phyloP scores from a whole-genome alignment of 2,888 invertebrate genomes.

The Chaitophorus viminalis region DNA sequence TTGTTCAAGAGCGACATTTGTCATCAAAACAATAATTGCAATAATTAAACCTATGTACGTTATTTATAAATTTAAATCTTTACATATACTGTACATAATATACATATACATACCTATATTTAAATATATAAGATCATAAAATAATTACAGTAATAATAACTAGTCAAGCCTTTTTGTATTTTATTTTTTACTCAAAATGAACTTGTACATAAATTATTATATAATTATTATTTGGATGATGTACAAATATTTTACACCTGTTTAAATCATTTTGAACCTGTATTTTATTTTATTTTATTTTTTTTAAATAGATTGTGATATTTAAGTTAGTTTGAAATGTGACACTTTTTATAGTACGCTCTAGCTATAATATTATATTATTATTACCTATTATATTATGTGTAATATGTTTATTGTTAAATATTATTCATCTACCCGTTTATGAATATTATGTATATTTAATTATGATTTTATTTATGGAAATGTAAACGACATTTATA shows the following conservation, averaged over 20 bases:
- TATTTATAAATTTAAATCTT: background rate
- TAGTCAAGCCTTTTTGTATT: conserved; percentile 52
- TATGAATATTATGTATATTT: conserved; percentile 32
- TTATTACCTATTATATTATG: conserved; percentile 11
- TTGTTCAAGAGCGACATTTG: background rate
- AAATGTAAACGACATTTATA: conserved; percentile 25
- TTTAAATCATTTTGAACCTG: conserved; percentile 31
- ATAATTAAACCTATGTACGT: background rate
- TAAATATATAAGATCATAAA: background rate
- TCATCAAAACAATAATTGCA: background rate
- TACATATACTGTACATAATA: conserved; percentile 32
- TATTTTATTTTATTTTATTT: conserved; percentile 23
- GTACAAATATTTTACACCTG: conserved; percentile 36
- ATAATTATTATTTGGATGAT: background rate
- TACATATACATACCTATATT: background rate
- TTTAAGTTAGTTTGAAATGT: conserved; percentile 28
- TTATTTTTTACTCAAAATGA: conserved; percentile 14
- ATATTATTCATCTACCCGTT: background rate
- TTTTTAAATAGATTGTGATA: conserved; percentile 48
- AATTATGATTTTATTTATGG: conserved; percentile 33
- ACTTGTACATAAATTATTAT: conserved; percentile 10
- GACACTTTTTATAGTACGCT: conserved; percentile 40
- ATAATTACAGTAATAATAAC: conserved; percentile 16
- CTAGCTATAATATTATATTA: conserved; percentile 21
- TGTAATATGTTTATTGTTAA: conserved; percentile 54